Conservation (phyloP, 2,113 vertebrate genomes). For the Corythaixoides concolor region DNA sequence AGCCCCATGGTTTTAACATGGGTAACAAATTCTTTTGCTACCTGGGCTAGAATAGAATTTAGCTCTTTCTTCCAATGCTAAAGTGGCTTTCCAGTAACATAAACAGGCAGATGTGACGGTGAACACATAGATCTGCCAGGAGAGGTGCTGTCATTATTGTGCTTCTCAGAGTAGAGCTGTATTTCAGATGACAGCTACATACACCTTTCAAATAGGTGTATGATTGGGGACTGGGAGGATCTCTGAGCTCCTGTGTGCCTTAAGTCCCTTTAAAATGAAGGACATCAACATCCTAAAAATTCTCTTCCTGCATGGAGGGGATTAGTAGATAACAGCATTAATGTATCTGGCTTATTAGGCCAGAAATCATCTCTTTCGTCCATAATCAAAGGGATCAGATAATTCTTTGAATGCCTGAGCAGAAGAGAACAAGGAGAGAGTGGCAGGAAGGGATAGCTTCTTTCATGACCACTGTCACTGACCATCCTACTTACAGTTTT, state of each 20-base stretch:
- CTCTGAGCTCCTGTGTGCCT: neutral
- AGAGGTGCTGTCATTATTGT: neutral
- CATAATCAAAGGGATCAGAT: neutral
- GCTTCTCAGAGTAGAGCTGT: neutral
- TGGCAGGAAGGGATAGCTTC: neutral
- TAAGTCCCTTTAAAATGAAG: neutral
- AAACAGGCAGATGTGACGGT: neutral
- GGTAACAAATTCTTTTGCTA: neutral
- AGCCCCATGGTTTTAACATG: neutral
- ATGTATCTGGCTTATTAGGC: neutral
- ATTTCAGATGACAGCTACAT: neutral
- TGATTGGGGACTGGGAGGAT: neutral
- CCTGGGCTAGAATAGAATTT: neutral
- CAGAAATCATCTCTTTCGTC: neutral
- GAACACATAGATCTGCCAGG: neutral
- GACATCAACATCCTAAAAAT: neutral
- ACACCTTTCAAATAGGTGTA: neutral
- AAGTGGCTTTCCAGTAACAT: neutral
- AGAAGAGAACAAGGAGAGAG: neutral
- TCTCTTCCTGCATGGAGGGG: neutral
- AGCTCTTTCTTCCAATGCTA: neutral
- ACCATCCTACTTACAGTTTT: conserved; percentile 75
- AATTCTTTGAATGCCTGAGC: neutral
- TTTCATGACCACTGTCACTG: neutral
- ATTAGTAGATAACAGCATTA: neutral